Evolutionary conservation across 2,113 vertebrate species (phyloP).

Genomic region (Myiozetetes cayanensis): DNA sequence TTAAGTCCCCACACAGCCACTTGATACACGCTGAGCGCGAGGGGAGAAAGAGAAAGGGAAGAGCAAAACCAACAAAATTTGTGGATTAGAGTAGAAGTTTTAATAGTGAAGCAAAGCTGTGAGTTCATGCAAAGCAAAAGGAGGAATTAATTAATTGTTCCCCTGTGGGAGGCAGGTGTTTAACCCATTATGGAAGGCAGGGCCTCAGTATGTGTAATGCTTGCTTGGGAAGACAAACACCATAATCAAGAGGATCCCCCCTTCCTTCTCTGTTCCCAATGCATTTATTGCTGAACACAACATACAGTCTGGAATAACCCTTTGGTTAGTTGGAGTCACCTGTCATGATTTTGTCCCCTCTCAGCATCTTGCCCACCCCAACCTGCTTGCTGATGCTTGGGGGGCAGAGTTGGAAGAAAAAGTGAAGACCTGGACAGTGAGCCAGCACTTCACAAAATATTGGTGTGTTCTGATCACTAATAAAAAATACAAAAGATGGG

Average conservation of each 20-base stretch:
- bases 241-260: neutral
- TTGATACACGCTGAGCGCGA: neutral
- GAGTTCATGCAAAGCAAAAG: neutral
- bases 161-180: neutral
- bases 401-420: neutral
- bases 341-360: neutral
- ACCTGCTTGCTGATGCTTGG: neutral
- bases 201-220: neutral
- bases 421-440: neutral
- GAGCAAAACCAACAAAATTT: neutral
- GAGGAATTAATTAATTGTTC: neutral
- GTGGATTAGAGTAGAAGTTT: neutral
- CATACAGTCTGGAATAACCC: neutral
- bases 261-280: neutral
- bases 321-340: neutral
- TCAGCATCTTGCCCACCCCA: neutral
- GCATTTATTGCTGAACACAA: neutral
- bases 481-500: neutral
- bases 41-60: neutral
- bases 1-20: neutral
- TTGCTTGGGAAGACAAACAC: neutral
- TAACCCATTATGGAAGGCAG: neutral
- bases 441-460: neutral
- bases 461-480: neutral
- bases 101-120: neutral